Percentiles rank a stretch among this genome's conserved stretches.
phyloP scores from a whole-genome alignment of 2,797 vertebrate genomes.

The Prunella strophiata region DNA sequence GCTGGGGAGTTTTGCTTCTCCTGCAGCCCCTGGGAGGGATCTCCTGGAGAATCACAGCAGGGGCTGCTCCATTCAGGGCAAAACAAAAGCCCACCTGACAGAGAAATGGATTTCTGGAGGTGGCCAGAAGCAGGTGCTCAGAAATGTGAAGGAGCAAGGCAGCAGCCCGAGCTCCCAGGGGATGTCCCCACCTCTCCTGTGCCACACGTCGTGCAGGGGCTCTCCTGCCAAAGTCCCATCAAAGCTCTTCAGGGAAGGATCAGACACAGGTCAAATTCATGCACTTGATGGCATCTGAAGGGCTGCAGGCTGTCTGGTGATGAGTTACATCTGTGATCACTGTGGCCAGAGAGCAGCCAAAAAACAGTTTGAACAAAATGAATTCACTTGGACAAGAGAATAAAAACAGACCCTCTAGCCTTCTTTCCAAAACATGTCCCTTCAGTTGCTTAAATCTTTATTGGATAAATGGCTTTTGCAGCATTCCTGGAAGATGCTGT shows the following conservation, averaged over 20 bases:
- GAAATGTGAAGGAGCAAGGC: not conserved
- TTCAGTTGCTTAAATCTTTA: not conserved
- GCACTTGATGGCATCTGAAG: not conserved
- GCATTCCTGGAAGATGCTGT: not conserved
- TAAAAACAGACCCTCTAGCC: not conserved
- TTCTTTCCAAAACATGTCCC: constrained; percentile 1
- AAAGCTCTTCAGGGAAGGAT: not conserved
- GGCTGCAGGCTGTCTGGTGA: not conserved
- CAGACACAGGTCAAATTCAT: not conserved
- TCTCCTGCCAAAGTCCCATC: not conserved
- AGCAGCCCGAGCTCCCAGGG: rapidly evolving
- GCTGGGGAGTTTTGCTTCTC: not conserved
- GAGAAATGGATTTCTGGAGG: not conserved
- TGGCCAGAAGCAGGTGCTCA: not conserved
- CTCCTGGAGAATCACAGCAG: not conserved
- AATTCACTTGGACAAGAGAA: not conserved
- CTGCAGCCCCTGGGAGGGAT: not conserved
- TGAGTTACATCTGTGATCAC: not conserved
- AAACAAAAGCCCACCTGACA: not conserved
- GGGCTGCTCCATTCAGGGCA: not conserved
- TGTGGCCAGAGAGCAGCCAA: not conserved
- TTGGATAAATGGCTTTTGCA: not conserved
- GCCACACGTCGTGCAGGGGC: not conserved
- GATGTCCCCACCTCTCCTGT: not conserved
- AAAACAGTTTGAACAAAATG: not conserved